Base-by-base conservation (phyloP, 2,113 vertebrate genomes). In the Melospiza georgiana region DNA sequence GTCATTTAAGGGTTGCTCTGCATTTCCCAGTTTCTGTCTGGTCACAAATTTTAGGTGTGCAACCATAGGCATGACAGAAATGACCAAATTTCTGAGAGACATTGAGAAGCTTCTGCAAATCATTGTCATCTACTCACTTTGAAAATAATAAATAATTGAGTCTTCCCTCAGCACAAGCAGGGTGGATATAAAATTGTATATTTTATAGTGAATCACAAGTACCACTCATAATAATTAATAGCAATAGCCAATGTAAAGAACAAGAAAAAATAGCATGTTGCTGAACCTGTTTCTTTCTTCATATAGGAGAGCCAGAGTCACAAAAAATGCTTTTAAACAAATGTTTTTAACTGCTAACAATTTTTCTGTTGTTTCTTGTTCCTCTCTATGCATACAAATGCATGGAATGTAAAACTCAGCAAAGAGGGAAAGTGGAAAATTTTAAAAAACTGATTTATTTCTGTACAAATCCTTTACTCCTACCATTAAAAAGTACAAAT, bases 401-500 rank as follows among this genome's bases (percentile, higher is more conserved):
- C 37, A 71, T 6, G 72, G 81, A 89, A 78, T 27, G 18, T 55
- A 88, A 90, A 93, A 69, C 30, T 24, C 57, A 81, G 63, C 43
- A 87, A 87, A 43, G 33, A 80, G 13, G 37, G 11, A 74, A 75
- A 71, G n/a, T 10, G 19, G 46, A 84, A 82, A 76, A 51, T 85
- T 83, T 65, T 6, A 61, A 80, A 93, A 77, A 92, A 43, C 48
- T 68, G 82, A 91, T 96, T 94, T 93, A 94, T 92, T 95, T 96
- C 72, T 55, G 15, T 82, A 91, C 48, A 89, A 93, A 93, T 39
- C 59, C 80, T 79, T 94, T 92, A 83, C 54, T 96, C 82, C 48
- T 48, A 58, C 67, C 68, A 90, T 90, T 95, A 94, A 96, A 89
- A 95, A 94, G 52, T 92, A 91, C 51, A 93, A 93, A 83, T 96